Evolutionary conservation across 2,888 invertebrate species (phyloP).

Genomic region (Cryptosula pallasiana): DNA sequence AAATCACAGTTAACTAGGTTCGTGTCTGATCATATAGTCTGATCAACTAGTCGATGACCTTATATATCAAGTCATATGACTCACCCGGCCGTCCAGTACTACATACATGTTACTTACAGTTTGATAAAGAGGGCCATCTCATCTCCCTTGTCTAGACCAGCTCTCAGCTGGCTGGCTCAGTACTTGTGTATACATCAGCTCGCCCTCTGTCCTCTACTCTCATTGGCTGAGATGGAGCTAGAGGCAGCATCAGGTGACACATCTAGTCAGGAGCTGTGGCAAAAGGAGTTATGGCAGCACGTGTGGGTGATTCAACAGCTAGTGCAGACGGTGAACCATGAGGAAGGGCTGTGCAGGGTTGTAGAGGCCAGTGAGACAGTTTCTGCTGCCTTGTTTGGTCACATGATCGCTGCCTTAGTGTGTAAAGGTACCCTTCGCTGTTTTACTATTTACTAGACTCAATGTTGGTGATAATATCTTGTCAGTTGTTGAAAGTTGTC

Average conservation of each 20-base stretch:
- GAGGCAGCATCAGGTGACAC: background rate
- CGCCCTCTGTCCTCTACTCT: background rate
- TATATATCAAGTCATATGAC: no score
- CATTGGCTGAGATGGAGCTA: background rate
- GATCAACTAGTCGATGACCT: no score
- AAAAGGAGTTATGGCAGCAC: constrained; percentile 11
- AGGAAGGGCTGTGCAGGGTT: constrained; percentile 1
- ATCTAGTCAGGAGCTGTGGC: background rate
- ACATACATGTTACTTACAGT: no score
- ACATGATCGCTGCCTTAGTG: background rate
- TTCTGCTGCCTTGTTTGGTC: constrained; percentile 2
- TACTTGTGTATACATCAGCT: constrained; percentile 1
- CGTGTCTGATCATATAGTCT: no score
- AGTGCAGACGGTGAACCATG: background rate
- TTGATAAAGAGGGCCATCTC: background rate
- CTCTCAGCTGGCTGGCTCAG: background rate
- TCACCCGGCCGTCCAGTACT: no score
- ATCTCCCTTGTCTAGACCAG: background rate
- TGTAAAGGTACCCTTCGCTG: constrained; percentile 22
- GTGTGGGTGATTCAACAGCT: background rate
- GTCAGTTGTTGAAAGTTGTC: no score
- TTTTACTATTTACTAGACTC: no score
- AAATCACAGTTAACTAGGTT: background rate
- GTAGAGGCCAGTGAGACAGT: background rate
- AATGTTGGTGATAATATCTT: no score